Evolutionary conservation across 2,888 invertebrate genomes (phyloP), one percentile per base, ranked within the genome.

Genomic region (Trichopoda pennipes): DNA sequence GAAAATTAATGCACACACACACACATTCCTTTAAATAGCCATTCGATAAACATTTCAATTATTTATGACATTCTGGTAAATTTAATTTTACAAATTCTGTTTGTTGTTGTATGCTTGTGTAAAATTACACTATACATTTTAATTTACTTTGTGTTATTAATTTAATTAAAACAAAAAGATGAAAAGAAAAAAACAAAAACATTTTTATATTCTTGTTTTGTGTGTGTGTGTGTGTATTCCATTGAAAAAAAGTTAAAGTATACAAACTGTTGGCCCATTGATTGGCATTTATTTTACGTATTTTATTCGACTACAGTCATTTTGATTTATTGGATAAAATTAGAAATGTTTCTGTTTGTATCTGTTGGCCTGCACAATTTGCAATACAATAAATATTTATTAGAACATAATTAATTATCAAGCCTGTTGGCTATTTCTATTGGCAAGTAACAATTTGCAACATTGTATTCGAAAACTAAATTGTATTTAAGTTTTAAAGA

Each of bases 331-430:
- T 56, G 21, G 12, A 4, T 58, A 70, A 60, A n/a, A 55, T 23
- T 12, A 23, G 14, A 32, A 56, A 32, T 19, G 12, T n/a, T n/a
- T n/a, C n/a, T 19, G 19, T 10, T 38, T 58, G 35, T 19, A 47
- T 47, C 17, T 47, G 7, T 17, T 17, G 17, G 8, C 2, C 17
- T 35, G 35, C 21, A 47, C 2, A 28, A 28, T 7, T 10, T 44
- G 16, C n/a, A 49, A 23, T 49, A n/a, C 14, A 75, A 66, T 55
- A 51, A 60, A 58, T 56, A 58, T 75, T 75, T 51, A 60, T 75
- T 28, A 60, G 21, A n/a, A 44, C 28, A 28, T 60, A 68, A 51
- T 51, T 60, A 68, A 51, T 51, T 51, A 42, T n/a, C 19, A 49
- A 58, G 44, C 6, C 51, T 42, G 53, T 32, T 55, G 32, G n/a